These are phyloP conservation scores for Indicator maculatus DNA, from an alignment of 2,113 vertebrate species.

Conservation along the genomic window DNA sequence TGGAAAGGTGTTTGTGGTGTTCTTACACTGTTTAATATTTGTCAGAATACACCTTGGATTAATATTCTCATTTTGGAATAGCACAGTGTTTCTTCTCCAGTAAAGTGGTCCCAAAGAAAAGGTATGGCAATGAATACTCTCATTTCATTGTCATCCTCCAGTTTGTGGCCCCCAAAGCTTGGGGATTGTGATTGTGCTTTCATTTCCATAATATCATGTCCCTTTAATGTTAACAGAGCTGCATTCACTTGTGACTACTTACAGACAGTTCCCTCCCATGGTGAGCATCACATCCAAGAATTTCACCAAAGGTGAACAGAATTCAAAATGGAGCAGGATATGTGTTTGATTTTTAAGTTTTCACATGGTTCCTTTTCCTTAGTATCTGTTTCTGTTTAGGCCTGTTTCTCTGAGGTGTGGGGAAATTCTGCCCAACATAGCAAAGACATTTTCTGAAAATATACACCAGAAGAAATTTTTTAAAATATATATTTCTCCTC, in stretches of 20 bases:
- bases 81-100: not conserved
- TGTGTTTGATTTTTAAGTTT: not conserved
- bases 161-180: not conserved
- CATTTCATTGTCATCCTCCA: not conserved
- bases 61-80: not conserved
- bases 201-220: not conserved
- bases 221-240: not conserved
- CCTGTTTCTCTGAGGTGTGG: not conserved
- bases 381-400: not conserved
- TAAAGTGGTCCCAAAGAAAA: not conserved
- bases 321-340: not conserved
- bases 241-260: not conserved
- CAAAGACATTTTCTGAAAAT: not conserved
- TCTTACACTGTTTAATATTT: not conserved
- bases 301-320: not conserved
- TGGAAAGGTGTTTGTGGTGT: not conserved
- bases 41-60: not conserved
- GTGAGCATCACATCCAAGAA: not conserved
- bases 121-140: not conserved
- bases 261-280: not conserved
- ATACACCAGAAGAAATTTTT: not conserved
- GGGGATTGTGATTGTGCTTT: not conserved
- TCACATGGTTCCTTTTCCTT: not conserved
- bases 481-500: not conserved
- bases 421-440: not conserved